phyloP scores from a whole-genome alignment of 2,888 invertebrate genomes.

The Acanthococcus lagerstroemiae region DNA sequence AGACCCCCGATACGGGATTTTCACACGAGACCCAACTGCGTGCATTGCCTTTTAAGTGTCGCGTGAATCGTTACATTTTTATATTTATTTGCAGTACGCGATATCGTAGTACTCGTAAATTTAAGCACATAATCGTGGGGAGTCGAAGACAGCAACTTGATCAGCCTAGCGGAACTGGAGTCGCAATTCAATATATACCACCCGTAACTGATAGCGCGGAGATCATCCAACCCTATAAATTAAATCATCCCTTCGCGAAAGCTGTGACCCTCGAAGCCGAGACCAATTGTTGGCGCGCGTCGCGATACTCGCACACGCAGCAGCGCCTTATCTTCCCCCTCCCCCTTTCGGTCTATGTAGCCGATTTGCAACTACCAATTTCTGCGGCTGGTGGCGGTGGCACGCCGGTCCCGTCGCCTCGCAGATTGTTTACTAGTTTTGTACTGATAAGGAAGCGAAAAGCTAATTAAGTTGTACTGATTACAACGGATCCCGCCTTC shows the following conservation, averaged over 20 bases:
- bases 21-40: too few relatives aligned
- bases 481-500: background rate
- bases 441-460: background rate
- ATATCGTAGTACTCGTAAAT: background rate
- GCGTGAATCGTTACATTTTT: too few relatives aligned
- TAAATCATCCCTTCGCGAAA: slow-evolving; percentile 20
- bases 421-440: background rate
- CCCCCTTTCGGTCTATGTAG: slow-evolving; percentile 2
- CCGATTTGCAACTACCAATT: background rate
- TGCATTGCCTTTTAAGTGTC: too few relatives aligned
- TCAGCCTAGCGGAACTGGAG: slow-evolving; percentile 27
- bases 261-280: slow-evolving; percentile 18
- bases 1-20: too few relatives aligned
- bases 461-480: background rate
- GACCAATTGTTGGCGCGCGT: slow-evolving; percentile 26
- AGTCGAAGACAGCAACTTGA: slow-evolving; percentile 23
- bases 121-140: background rate
- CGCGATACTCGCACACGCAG: slow-evolving; percentile 16
- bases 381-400: background rate
- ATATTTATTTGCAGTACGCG: too few relatives aligned
- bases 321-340: slow-evolving; percentile 6
- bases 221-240: slow-evolving; percentile 28
- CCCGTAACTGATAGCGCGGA: slow-evolving; percentile 25
- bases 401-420: background rate
- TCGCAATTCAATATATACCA: slow-evolving; percentile 25